Conservation (phyloP, 2,113 vertebrate genomes). For the Odontophorus gujanensis region DNA sequence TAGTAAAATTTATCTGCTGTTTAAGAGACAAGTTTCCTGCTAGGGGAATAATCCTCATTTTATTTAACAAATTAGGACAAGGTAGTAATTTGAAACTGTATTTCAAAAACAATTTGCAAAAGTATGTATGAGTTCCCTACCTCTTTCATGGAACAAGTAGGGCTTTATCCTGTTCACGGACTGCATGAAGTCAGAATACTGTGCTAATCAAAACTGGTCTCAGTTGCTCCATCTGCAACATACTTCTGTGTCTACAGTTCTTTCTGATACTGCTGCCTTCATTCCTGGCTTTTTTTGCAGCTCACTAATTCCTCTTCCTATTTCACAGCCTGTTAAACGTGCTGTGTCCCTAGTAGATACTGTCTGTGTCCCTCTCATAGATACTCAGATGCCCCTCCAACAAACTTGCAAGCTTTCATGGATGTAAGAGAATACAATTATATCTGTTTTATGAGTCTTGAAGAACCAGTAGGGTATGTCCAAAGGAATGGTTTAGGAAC, state of each 20-base stretch:
- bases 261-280: neutral
- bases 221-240: neutral
- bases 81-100: neutral
- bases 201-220: neutral
- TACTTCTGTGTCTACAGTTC: rapidly evolving
- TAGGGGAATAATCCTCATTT: neutral
- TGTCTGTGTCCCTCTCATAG: neutral
- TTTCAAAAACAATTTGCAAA: neutral
- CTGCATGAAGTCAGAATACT: neutral
- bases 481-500: neutral
- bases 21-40: neutral
- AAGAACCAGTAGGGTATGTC: neutral
- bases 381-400: neutral
- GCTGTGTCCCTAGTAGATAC: too few species aligned
- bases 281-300: neutral
- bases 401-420: neutral
- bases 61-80: neutral
- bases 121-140: neutral
- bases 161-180: neutral
- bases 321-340: neutral
- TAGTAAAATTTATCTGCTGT: neutral
- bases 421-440: neutral
- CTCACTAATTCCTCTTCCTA: neutral
- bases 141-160: neutral
- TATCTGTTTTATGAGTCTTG: neutral